Base-by-base conservation (phyloP, 2,888 invertebrate species). In the Troilus luridus region DNA sequence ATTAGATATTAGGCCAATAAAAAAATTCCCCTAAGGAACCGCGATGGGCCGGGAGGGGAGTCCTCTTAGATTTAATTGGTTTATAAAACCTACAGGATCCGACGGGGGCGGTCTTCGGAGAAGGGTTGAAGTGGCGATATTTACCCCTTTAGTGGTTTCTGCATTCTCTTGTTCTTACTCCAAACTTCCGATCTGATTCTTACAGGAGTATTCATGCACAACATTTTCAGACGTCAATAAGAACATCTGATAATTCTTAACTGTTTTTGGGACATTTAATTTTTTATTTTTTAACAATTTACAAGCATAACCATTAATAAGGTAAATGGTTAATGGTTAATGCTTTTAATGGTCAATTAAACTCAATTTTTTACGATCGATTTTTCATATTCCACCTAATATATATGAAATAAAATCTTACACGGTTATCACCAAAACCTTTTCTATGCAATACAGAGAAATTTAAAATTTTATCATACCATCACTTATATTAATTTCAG, bases 1-100 rank as follows among this genome's bases (percentile, higher is more conserved):
- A 90, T 90, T 90, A 72, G 90, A 72, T 90, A 90, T 90, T 90
- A 90, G 90, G 24, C 67, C 90, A 90, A 90, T 90, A 90, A 90
- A 90, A 77, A 90, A 90, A 90, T 90, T 90, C 77, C 77, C 72
- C 90, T n/a, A 85, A 85, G 85, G 85, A 85, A 56, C 85, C 85
- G 56, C 56, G 21, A 85, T n/a, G 85, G 85, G 85, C n/a, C n/a
- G 85, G 85, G n/a, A 67, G 67, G 67, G 56, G n/a, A 7, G n/a
- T 56, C 85, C 85, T 85, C 85, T 85, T 85, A 85, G 85, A 56
- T 85, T 85, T 85, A 85, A 85, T 85, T 85, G 85, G 85, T 85
- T 85, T 85, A 85, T 85, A 85, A 85, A 85, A 85, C 56, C 85
- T 85, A 85, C 21, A 56, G 21, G 85, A 21, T 54, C 27, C 21